These are phyloP conservation scores for Drosophila nr. medialis DNA, from an alignment of 2,888 invertebrate species.

Conservation along the genomic window DNA sequence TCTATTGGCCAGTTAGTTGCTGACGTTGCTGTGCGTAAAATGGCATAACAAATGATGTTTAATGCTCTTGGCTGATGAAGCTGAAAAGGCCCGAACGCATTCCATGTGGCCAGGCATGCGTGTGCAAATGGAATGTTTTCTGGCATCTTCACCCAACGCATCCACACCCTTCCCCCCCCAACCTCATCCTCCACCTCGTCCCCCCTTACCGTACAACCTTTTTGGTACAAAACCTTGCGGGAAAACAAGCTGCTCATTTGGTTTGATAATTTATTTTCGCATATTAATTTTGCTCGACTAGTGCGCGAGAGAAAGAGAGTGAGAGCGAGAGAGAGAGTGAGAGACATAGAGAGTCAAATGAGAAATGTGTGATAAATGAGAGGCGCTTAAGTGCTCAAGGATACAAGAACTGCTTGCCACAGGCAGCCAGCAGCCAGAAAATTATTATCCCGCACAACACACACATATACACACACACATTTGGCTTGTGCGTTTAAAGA, in stretches of 20 bases:
- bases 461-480: slow-evolving; percentile 2
- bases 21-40: slow-evolving; percentile 56
- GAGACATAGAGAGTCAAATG: slow-evolving; percentile 55
- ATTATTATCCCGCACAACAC: slow-evolving; percentile 47
- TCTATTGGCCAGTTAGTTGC: slow-evolving; percentile 52
- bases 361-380: slow-evolving; percentile 79
- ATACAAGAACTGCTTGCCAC: slow-evolving; percentile 37
- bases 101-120: slow-evolving; percentile 64
- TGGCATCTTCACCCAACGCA: slow-evolving; percentile 7
- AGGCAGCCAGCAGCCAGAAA: slow-evolving; percentile 37
- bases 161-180: background rate
- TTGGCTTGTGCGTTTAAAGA: slow-evolving; percentile 25
- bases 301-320: slow-evolving; percentile 13
- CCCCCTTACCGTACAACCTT: slow-evolving; percentile 28
- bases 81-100: slow-evolving; percentile 68
- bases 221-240: slow-evolving; percentile 47
- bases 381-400: slow-evolving; percentile 66
- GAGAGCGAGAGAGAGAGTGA: background rate
- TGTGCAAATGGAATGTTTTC: slow-evolving; percentile 61
- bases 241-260: slow-evolving; percentile 71
- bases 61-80: slow-evolving; percentile 74
- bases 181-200: background rate
- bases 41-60: slow-evolving; percentile 70
- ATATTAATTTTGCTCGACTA: slow-evolving; percentile 74
- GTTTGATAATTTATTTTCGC: slow-evolving; percentile 79